Base-by-base conservation (phyloP, 1,140 invertebrate genomes). In the Zaprionus ornatus region DNA sequence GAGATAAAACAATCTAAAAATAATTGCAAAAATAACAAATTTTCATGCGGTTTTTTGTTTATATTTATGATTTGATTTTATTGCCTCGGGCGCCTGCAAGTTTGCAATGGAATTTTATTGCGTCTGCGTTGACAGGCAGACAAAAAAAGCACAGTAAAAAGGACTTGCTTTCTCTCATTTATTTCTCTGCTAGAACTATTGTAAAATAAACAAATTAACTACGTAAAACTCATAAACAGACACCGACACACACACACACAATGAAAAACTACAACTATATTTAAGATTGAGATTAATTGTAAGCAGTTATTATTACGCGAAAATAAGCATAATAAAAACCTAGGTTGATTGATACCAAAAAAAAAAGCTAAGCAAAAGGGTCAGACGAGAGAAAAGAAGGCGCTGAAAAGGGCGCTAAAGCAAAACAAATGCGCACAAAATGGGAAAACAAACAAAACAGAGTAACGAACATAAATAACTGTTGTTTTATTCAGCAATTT, bases 401-500 rank as follows among this genome's bases (percentile, higher is more conserved):
- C 35, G 45, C 15, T 40, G 35, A 23, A 65, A 48, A 15, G 3
- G 40, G 40, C n/a, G 25, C 55, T 9, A 54, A 62, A 67, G 17
- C 29, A 64, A 76, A 55, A 68, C 25, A 68, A 79, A 76, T 66
- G 64, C 63, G 55, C 80, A 71, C 66, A 66, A 73, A 85, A 69
- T 62, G 70, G 57, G 21, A 52, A 65, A 86, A 80, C 80, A 87
- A 77, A 87, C 68, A 84, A 80, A 48, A 50, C 45, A 50, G 23
- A 74, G 42, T 74, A 88, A 88, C 82, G 77, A 83, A 84, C 84
- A 88, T 88, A 87, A 87, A 87, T 87, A 84, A 84, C 84, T 73
- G 85, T 80, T 87, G 80, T 87, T 87, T 87, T 77, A 88, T 90
- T 87, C 42, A 83, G 82, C 83, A 82, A 88, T 87, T 87, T 87